Evolutionary conservation across 2,113 vertebrate genomes (phyloP), one percentile per base, ranked within the genome.

Genomic region (Carassius gibelio): DNA sequence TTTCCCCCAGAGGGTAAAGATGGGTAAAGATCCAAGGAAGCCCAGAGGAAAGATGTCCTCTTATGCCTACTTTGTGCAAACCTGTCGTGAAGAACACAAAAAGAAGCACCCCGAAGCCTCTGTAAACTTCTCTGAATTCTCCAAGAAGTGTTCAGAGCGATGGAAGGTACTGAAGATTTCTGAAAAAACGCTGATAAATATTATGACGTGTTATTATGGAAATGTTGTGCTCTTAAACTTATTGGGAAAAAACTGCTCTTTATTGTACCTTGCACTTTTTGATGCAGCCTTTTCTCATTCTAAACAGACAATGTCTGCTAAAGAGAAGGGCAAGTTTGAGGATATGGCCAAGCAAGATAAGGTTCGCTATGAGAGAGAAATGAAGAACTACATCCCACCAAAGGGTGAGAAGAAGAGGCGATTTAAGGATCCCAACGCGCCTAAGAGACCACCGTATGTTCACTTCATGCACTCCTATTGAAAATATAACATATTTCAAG

Each of bases 11-110:
- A 93, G 92, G 93, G 81, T 86, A 90, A 98, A 96, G 92, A 99
- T 99, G 98, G 97, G 91, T 76, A 98, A 97, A 94, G 96, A 99
- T 95, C 96, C 96, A 84, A 96, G 94, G 91, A 99, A 98, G 93
- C 97, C 97, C 1, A 95, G 95, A 93, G 98, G 98, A 91, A 99
- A 97, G 93, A 98, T 99, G 96, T 98, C 98, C 94, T 98, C 97
- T 0, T 99, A 99, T 71, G 96, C 97, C 86, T 98, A 97, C 93
- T 98, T 98, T 94, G 98, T 99, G 95, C 97, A 98, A 93, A 98
- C 96, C 42, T 98, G 97, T 88, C 92, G 97, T 88, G 96, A 97
- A 93, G 97, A 99, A 92, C 98, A 99, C 90, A 98, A 99, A 96
- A 99, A 99, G 94, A 99, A 99, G 91, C 97, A 99, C 85, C 97